Evolutionary conservation across 2,113 vertebrate species (phyloP), one percentile per base, ranked within the genome.

Genomic region (Xenotilapia flavipinnis): DNA sequence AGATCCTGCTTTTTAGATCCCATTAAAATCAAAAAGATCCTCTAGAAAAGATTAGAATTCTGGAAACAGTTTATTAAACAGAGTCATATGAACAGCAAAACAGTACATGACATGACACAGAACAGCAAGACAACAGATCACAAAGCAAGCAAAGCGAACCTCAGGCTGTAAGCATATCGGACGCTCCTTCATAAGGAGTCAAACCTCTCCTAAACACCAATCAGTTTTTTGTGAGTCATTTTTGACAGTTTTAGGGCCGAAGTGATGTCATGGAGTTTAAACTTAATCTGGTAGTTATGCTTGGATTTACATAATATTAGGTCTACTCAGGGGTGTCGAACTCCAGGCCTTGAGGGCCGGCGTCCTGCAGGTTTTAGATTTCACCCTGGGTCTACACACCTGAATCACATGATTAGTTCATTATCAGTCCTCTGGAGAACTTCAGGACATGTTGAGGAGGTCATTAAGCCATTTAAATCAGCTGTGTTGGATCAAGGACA

Each of bases 391-490:
- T 54, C 53, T 0, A 54, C 0, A 54, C 53, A 23, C 53, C n/a
- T 54, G 10, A 54, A 23, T 23, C 3, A 23, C 0, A 54, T 0
- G n/a, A 54, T 54, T 0, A 54, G 10, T 54, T 54, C 53, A 23
- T 54, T 54, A 0, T 0, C n/a, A 54, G 53, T 3, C 53, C 53
- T 23, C 53, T 1, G 51, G 51, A 54, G 51, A 12, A 21, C 51
- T 54, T 23, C n/a, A 6, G 0, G 51, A 2, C 51, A 54, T 54
- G 51, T 12, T 54, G n/a, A 54, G 51, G 51, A 21, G n/a, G 2
- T 6, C 0, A 53, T 53, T 12, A 2, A 54, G 2, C 0, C 10
- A 23, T 4, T 3, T 54, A 1, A 54, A 54, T 54, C 6, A 54
- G 6, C 51, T 23, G 53, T 54, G 1, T 1, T 54, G 53, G 23